Evolutionary conservation across 2,113 vertebrate species (phyloP).

Genomic region (Columbina picui): DNA sequence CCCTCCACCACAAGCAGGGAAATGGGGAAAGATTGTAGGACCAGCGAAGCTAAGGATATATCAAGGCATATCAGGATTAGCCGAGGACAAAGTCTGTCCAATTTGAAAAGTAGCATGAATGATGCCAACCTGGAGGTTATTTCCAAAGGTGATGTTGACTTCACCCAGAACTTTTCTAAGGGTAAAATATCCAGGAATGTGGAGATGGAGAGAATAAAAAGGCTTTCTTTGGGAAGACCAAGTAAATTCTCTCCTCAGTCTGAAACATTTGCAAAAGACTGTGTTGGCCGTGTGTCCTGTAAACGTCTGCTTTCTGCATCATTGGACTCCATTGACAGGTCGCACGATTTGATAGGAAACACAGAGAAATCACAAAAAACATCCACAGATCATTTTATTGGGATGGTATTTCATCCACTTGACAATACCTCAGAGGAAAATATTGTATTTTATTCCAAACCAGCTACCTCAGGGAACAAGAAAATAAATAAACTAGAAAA

Average conservation of each 20-base stretch:
- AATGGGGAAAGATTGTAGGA: conserved; percentile 6
- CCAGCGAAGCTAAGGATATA: conserved; percentile 16
- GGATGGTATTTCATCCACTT: conserved; percentile 48
- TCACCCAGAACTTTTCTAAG: conserved; percentile 54
- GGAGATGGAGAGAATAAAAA: conserved; percentile 73
- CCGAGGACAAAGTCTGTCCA: conserved; percentile 62
- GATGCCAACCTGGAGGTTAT: conserved; percentile 55
- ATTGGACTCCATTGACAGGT: conserved; percentile 19
- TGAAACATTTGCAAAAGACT: conserved; percentile 55
- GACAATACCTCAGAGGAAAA: conserved; percentile 72
- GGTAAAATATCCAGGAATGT: conserved; percentile 69
- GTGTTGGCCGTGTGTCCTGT: not conserved
- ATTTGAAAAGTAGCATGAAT: conserved; percentile 61
- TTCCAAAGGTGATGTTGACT: conserved; percentile 57
- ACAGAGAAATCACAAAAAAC: conserved; percentile 51
- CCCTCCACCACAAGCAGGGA: conserved; percentile 23
- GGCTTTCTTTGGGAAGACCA: conserved; percentile 72
- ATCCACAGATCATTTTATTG: conserved; percentile 29
- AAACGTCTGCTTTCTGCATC: conserved; percentile 51
- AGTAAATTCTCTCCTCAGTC: conserved; percentile 32
- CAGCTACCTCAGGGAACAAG: conserved; percentile 81
- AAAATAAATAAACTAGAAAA: conserved; percentile 49
- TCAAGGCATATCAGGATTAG: conserved; percentile 27
- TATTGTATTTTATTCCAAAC: conserved; percentile 64
- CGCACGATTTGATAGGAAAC: not conserved